Conservation (phyloP, 2,888 invertebrate species). For the Arge pagana region DNA sequence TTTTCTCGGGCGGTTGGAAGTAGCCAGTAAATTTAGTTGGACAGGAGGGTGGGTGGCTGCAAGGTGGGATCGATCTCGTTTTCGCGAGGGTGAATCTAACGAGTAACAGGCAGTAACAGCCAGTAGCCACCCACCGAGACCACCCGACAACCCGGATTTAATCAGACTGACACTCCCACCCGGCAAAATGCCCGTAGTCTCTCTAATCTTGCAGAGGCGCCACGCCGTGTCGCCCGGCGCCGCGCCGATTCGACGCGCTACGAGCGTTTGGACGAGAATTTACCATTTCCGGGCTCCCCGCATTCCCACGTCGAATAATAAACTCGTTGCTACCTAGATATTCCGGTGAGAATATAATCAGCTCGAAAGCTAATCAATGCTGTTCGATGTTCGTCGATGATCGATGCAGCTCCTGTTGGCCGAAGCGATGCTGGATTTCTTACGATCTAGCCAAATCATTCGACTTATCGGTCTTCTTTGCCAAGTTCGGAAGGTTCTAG, state of each 20-base stretch:
- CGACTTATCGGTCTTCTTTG: too few species aligned
- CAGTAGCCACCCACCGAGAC: constrained; percentile 1
- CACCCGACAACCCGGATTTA: constrained; percentile 18
- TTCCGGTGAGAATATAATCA: too few species aligned
- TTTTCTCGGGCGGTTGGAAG: constrained; percentile 9
- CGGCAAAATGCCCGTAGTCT: neutral
- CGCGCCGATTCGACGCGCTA: constrained; percentile 2
- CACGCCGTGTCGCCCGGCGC: neutral
- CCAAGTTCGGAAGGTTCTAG: too few species aligned
- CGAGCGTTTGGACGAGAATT: neutral
- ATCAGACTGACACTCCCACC: constrained; percentile 21
- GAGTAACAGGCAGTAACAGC: constrained; percentile 5
- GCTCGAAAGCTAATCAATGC: too few species aligned
- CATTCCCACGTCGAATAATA: too few species aligned
- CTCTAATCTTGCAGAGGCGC: constrained; percentile 6
- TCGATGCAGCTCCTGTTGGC: too few species aligned
- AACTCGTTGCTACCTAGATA: too few species aligned
- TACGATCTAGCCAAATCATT: too few species aligned
- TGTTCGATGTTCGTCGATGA: too few species aligned
- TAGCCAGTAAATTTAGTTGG: constrained; percentile 19
- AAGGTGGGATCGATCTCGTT: constrained; percentile 16
- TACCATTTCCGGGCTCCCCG: too few species aligned
- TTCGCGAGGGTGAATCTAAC: constrained; percentile 12
- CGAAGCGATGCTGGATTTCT: too few species aligned
- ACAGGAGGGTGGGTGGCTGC: constrained; percentile 8